A percentile compares a stretch with the other conserved stretches of the same genome.
Evolutionary conservation across 2,888 invertebrate genomes (phyloP).

Genomic region (Lasioglossum morio): DNA sequence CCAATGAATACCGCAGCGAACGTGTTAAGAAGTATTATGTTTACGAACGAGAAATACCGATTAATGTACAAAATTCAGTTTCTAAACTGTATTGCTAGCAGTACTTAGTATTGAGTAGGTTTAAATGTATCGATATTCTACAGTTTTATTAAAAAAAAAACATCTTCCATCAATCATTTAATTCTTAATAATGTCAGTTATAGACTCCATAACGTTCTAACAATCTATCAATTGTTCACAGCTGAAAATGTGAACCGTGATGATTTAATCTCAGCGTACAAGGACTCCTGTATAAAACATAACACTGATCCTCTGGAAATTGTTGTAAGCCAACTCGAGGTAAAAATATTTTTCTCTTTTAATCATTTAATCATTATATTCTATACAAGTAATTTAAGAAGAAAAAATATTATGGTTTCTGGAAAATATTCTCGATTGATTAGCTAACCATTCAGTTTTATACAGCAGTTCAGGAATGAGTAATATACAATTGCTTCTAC

Average conservation of each 20-base stretch:
- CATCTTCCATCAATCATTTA: slow-evolving; percentile 38
- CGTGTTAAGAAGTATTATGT: slow-evolving; percentile 58
- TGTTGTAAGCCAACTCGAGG: slow-evolving; percentile 91
- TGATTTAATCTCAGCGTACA: slow-evolving; percentile 91
- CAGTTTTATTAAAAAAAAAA: slow-evolving; percentile 2
- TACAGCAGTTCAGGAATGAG: neutral
- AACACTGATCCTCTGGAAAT: slow-evolving; percentile 89
- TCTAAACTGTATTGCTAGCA: slow-evolving; percentile 20
- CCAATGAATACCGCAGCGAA: slow-evolving; percentile 59
- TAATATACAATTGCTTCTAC: neutral
- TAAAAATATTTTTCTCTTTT: slow-evolving; percentile 79
- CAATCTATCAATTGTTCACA: slow-evolving; percentile 83
- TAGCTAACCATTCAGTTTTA: neutral
- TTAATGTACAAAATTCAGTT: slow-evolving; percentile 27
- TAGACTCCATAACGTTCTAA: slow-evolving; percentile 21
- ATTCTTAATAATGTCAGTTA: slow-evolving; percentile 11
- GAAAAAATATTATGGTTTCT: neutral
- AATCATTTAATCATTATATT: slow-evolving; percentile 9
- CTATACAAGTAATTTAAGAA: neutral
- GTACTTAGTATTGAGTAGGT: slow-evolving; percentile 24
- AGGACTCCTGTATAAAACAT: slow-evolving; percentile 90
- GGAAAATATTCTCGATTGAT: neutral
- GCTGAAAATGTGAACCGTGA: slow-evolving; percentile 88
- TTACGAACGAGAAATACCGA: slow-evolving; percentile 35
- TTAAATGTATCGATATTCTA: slow-evolving; percentile 27